Percentiles rank a stretch among this genome's conserved stretches.
Evolutionary conservation across 2,888 invertebrate genomes (phyloP).

Genomic region (Eristalis pertinax): DNA sequence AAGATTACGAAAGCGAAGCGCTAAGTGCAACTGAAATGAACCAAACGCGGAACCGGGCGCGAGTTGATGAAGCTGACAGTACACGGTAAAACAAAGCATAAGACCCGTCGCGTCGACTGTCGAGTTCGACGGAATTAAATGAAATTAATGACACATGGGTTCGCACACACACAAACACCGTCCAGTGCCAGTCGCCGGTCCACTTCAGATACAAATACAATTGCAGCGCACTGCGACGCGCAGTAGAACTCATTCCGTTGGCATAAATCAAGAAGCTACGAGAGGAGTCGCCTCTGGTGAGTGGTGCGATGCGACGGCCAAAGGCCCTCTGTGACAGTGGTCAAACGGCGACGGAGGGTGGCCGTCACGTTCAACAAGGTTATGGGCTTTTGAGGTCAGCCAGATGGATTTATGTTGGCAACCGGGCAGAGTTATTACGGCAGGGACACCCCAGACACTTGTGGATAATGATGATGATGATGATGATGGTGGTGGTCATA

Average conservation of each 20-base stretch:
- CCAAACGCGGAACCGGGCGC: conserved; percentile 56
- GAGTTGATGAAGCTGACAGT: conserved; percentile 57
- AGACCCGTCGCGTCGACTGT: conserved; percentile 12
- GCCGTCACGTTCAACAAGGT: conserved; percentile 45
- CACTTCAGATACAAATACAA: conserved; percentile 24
- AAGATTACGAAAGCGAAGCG: conserved; percentile 65
- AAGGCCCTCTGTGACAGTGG: conserved; percentile 8
- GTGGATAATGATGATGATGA: conserved; percentile 29
- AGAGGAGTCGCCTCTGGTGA: conserved; percentile 15
- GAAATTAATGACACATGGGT: conserved; percentile 61
- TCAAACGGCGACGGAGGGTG: conserved; percentile 29
- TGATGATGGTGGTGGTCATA: neutral
- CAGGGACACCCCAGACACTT: conserved; percentile 13
- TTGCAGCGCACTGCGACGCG: conserved; percentile 30
- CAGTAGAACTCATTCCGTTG: conserved; percentile 43
- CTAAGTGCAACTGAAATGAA: conserved; percentile 62
- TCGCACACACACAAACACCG: conserved; percentile 7
- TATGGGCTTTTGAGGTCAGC: conserved; percentile 66
- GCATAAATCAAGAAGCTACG: conserved; percentile 65
- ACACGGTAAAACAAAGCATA: neutral
- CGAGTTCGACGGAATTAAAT: conserved; percentile 58
- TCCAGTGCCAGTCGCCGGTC: neutral
- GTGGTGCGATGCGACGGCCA: neutral
- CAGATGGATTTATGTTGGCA: conserved; percentile 57
- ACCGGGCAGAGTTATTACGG: conserved; percentile 25